Conservation (phyloP, 2,797 vertebrate species). For the Fistularia commersonii region DNA sequence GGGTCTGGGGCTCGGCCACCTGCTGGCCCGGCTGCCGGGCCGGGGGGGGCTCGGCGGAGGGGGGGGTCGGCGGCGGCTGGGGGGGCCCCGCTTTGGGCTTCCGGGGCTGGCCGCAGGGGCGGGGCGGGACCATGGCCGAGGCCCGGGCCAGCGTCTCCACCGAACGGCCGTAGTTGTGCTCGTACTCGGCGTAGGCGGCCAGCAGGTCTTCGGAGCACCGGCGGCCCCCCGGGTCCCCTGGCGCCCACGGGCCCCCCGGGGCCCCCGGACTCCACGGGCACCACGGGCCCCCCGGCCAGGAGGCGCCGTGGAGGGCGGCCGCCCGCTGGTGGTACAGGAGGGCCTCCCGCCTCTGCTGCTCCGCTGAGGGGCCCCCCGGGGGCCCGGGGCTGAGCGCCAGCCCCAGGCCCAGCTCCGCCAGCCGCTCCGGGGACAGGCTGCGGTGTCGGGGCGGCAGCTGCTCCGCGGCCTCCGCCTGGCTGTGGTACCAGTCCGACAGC, state of each 20-base stretch:
- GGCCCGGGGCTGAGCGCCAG: conserved; percentile 37
- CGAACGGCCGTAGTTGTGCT: conserved; percentile 78
- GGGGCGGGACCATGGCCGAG: conserved; percentile 69
- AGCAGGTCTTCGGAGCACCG: conserved; percentile 83
- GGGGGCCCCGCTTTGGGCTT: conserved; percentile 25
- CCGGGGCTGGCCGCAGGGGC: no score
- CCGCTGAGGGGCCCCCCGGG: conserved; percentile 42
- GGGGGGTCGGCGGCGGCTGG: conserved; percentile 16
- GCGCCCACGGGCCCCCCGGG: no score
- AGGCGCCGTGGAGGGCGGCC: conserved; percentile 55
- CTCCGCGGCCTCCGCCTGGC: conserved; percentile 76
- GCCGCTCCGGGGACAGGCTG: conserved; percentile 84
- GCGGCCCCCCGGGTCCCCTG: conserved; percentile 48
- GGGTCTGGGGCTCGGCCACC: conserved; percentile 71
- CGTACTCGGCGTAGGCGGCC: conserved; percentile 71
- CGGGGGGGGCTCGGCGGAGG: conserved; percentile 22
- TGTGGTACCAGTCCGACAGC: conserved; percentile 88
- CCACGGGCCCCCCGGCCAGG: conserved; percentile 51
- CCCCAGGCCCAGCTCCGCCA: conserved; percentile 66
- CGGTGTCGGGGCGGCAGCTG: conserved; percentile 76
- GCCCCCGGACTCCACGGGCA: no score
- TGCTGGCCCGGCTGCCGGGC: conserved; percentile 50
- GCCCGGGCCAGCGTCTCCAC: conserved; percentile 81
- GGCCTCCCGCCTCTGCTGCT: conserved; percentile 66
- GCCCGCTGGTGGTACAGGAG: conserved; percentile 75